Conservation (phyloP, 2,888 invertebrate genomes). For the Diloba caeruleocephala region DNA sequence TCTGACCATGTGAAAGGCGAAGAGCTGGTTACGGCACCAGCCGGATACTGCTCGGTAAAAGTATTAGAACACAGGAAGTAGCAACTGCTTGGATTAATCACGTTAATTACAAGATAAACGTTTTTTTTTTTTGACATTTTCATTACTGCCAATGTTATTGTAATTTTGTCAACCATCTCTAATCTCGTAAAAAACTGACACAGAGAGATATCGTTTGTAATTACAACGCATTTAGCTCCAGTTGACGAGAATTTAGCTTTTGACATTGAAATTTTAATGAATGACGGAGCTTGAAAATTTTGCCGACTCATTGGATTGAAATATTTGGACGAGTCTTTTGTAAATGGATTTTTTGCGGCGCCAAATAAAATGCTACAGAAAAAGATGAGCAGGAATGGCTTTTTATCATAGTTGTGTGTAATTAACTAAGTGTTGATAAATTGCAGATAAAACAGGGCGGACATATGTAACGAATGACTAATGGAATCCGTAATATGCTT, state of each 20-base stretch:
- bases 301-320: slow-evolving; percentile 27
- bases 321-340: slow-evolving; percentile 20
- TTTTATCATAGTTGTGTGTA: slow-evolving; percentile 6
- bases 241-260: slow-evolving; percentile 13
- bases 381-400: slow-evolving; percentile 13
- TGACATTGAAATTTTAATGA: slow-evolving; percentile 37
- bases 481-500: slow-evolving; percentile 13
- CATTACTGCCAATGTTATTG: neutral
- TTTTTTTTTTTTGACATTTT: neutral
- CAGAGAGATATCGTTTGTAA: neutral
- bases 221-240: slow-evolving; percentile 11
- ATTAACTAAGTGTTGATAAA: slow-evolving; percentile 36
- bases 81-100: too few species aligned
- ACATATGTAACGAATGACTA: slow-evolving; percentile 36
- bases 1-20: too few species aligned
- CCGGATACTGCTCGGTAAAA: too few species aligned
- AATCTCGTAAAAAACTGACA: too few species aligned
- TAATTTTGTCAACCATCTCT: too few species aligned
- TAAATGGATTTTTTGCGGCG: slow-evolving; percentile 16
- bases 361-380: slow-evolving; percentile 7
- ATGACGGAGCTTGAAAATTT: slow-evolving; percentile 27
- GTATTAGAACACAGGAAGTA: neutral
- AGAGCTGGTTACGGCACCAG: too few species aligned
- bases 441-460: slow-evolving; percentile 17
- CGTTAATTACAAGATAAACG: too few species aligned